phyloP scores from a whole-genome alignment of 2,797 vertebrate species.

The Sphenodon punctatus region DNA sequence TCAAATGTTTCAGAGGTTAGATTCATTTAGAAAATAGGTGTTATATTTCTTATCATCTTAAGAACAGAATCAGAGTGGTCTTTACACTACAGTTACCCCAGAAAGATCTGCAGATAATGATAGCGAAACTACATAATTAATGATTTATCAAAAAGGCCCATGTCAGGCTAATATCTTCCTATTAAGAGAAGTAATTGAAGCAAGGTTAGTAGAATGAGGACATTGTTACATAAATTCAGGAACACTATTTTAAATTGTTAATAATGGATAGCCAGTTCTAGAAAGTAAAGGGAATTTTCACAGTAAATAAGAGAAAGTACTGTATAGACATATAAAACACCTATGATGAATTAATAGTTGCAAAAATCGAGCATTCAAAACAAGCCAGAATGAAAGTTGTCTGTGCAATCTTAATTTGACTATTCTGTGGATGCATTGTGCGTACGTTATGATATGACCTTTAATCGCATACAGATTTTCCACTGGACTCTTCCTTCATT shows the following conservation, averaged over 20 bases:
- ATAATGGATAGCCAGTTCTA: neutral
- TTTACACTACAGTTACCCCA: conserved; percentile 47
- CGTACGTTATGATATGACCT: too few species aligned
- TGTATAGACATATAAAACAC: too few species aligned
- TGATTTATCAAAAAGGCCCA: conserved; percentile 34
- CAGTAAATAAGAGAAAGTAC: neutral
- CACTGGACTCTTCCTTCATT: too few species aligned
- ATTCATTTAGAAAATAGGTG: conserved; percentile 48
- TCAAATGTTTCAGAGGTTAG: conserved; percentile 46
- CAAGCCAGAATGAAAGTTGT: too few species aligned
- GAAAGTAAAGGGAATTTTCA: conserved; percentile 23
- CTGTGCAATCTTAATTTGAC: too few species aligned
- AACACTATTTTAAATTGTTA: conserved; percentile 33
- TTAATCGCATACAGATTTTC: too few species aligned
- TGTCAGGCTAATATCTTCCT: conserved; percentile 18
- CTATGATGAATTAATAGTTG: too few species aligned
- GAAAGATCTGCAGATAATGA: conserved; percentile 14
- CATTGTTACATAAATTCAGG: conserved; percentile 11
- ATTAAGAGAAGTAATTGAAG: neutral
- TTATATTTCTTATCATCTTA: conserved; percentile 56
- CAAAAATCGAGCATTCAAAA: too few species aligned
- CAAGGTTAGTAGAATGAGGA: conserved; percentile 1
- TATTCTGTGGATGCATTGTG: too few species aligned
- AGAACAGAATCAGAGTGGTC: conserved; percentile 37
- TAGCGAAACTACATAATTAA: conserved; percentile 19